Percentiles rank a stretch among this genome's conserved stretches.
Conservation (phyloP, 1,140 invertebrate species). For the Leucophenga varia region DNA sequence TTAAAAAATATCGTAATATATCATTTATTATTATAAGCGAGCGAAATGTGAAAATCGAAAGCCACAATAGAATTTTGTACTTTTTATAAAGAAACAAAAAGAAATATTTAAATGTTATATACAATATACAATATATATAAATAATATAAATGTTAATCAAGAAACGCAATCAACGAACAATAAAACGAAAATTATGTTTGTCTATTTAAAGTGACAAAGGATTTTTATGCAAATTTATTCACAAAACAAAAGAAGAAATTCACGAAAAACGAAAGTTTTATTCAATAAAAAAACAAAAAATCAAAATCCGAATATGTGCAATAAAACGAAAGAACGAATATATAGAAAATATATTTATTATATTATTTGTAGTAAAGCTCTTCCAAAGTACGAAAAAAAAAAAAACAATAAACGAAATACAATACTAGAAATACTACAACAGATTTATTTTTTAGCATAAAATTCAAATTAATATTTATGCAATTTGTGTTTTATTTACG, state of each 20-base stretch:
- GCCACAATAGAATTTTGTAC: conserved; percentile 4
- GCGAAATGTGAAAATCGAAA: too few species aligned
- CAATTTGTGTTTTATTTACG: too few species aligned
- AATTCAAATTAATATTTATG: too few species aligned
- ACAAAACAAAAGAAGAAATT: conserved; percentile 5
- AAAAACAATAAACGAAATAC: neutral
- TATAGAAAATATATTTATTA: too few species aligned
- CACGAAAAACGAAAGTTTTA: conserved; percentile 37
- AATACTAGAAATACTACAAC: too few species aligned
- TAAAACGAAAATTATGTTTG: conserved; percentile 27
- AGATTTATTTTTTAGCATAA: too few species aligned
- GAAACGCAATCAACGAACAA: conserved; percentile 45
- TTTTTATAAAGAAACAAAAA: conserved; percentile 36
- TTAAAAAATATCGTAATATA: too few species aligned
- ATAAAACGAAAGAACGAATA: conserved; percentile 31
- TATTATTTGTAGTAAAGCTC: too few species aligned
- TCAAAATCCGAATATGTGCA: conserved; percentile 38
- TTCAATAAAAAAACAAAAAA: neutral
- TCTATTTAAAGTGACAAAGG: too few species aligned
- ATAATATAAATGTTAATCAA: too few species aligned
- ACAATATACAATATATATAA: conserved; percentile 24
- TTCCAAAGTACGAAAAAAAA: conserved; percentile 1
- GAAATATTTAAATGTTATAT: conserved; percentile 32
- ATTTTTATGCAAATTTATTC: conserved; percentile 8
- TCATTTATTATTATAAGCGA: too few species aligned